These are phyloP conservation scores for Alces alces DNA, from an alignment of 2,113 vertebrate species.

Conservation along the genomic window DNA sequence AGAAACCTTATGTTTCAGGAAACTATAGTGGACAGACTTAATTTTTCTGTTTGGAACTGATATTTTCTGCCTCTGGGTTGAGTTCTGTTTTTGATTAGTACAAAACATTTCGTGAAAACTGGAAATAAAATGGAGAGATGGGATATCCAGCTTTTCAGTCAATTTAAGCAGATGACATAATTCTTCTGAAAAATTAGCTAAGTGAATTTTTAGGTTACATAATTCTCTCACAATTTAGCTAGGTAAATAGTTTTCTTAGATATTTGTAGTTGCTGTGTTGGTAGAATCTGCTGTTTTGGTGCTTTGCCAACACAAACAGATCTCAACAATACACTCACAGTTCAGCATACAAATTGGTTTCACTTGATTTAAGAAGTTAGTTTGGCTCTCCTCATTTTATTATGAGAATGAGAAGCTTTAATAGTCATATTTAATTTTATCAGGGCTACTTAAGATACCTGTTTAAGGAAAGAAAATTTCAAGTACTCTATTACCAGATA, in stretches of 20 bases:
- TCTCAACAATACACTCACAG: background rate
- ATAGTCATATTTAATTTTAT: constrained; percentile 25
- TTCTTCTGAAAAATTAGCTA: background rate
- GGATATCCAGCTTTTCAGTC: background rate
- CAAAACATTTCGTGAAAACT: constrained; percentile 3
- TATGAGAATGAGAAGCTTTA: constrained; percentile 3
- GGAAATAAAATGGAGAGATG: background rate
- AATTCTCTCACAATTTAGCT: background rate
- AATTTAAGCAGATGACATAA: background rate
- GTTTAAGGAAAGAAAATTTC: background rate
- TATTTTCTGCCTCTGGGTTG: background rate
- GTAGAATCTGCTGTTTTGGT: constrained; percentile 15
- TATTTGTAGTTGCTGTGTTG: background rate
- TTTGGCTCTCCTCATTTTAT: constrained; percentile 41
- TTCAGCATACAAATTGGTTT: background rate
- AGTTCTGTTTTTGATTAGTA: constrained; percentile 4
- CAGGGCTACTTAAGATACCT: background rate
- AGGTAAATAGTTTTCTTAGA: background rate
- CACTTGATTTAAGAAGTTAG: constrained; percentile 16
- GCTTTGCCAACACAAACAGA: background rate
- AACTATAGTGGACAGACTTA: background rate
- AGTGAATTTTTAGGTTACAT: background rate
- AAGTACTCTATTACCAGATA: background rate
- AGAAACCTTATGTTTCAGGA: background rate
- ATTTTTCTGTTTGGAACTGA: background rate